These are phyloP conservation scores for Varecia variegata DNA, from an alignment of 2,797 vertebrate species.

Conservation along the genomic window DNA sequence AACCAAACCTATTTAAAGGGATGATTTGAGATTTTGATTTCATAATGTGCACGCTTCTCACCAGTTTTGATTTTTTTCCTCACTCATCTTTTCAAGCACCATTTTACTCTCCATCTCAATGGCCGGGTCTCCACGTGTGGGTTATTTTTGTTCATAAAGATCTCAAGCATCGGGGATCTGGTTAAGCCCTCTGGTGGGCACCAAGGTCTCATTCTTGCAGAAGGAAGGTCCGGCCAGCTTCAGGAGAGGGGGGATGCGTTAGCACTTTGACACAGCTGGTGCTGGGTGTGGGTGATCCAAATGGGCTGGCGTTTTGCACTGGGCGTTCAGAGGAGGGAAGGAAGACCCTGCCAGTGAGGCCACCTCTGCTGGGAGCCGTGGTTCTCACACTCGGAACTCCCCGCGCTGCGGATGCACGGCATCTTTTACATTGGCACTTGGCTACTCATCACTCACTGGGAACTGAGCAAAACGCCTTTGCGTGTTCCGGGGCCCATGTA, in stretches of 20 bases:
- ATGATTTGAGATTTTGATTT: neutral
- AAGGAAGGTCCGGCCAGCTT: neutral
- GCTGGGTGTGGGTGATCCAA: neutral
- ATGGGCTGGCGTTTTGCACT: neutral
- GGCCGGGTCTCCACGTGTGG: neutral
- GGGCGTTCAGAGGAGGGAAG: neutral
- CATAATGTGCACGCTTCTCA: neutral
- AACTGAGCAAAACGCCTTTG: neutral
- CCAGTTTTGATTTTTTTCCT: neutral
- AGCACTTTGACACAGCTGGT: neutral
- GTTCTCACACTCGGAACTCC: neutral
- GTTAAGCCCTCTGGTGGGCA: neutral
- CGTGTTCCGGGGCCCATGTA: neutral
- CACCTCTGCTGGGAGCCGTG: too few species aligned
- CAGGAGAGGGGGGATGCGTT: neutral
- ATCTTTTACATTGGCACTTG: neutral
- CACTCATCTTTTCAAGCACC: neutral
- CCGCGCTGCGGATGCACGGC: neutral
- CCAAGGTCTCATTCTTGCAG: neutral
- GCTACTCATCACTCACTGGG: neutral
- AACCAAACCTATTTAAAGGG: neutral
- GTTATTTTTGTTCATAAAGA: neutral
- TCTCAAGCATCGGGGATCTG: neutral
- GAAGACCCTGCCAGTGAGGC: neutral
- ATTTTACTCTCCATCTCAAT: neutral